Evolutionary conservation across 2,113 vertebrate species (phyloP).

Genomic region (Gymnarchus niloticus): DNA sequence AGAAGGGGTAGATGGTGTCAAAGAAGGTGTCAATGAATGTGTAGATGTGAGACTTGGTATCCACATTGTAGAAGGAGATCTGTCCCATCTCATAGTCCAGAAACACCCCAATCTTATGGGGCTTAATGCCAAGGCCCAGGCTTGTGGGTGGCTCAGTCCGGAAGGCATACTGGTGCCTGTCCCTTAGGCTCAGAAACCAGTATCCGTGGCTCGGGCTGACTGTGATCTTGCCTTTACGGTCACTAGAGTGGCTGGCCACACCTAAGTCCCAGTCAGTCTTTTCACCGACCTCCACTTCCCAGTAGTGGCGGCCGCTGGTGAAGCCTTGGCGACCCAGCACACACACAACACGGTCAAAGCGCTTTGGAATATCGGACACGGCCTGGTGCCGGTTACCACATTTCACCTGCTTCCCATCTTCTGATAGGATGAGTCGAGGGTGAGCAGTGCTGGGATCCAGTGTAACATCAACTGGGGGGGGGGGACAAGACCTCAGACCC

Average conservation of each 20-base stretch:
- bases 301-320: slow-evolving; percentile 61
- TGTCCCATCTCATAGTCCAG: slow-evolving; percentile 54
- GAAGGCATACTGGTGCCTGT: slow-evolving; percentile 47
- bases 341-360: slow-evolving; percentile 63
- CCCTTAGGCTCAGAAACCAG: slow-evolving; percentile 64
- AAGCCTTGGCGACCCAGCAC: slow-evolving; percentile 56
- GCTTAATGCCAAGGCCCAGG: slow-evolving; percentile 36
- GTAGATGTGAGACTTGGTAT: slow-evolving; percentile 47
- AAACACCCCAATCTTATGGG: slow-evolving; percentile 45
- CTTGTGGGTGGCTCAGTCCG: slow-evolving; percentile 45
- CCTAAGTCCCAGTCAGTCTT: slow-evolving; percentile 69
- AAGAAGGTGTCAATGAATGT: slow-evolving; percentile 53
- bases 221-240: slow-evolving; percentile 58
- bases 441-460: slow-evolving; percentile 59
- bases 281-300: slow-evolving; percentile 55
- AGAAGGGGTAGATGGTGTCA: slow-evolving; percentile 63
- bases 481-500: background rate
- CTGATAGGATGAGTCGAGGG: slow-evolving; percentile 58
- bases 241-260: slow-evolving; percentile 49
- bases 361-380: slow-evolving; percentile 41
- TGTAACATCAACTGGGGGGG: slow-evolving; percentile 51
- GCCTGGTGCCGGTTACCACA: slow-evolving; percentile 49
- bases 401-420: slow-evolving; percentile 51
- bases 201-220: slow-evolving; percentile 60
- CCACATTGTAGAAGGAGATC: slow-evolving; percentile 58